Conservation (phyloP, 1,140 invertebrate genomes). For the Leptonema lineaticorne region DNA sequence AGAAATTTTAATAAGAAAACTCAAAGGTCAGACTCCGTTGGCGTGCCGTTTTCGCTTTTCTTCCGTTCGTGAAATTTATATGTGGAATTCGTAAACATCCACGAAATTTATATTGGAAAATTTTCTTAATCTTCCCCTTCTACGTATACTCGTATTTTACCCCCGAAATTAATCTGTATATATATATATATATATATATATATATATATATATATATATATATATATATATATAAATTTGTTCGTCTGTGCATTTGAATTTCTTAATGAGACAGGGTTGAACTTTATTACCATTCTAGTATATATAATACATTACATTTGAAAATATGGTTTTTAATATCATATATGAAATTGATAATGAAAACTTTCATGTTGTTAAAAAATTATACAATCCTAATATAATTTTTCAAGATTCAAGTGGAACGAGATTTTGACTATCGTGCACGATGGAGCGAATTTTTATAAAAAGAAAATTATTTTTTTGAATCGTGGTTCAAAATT, state of each 20-base stretch:
- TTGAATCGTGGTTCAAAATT: too few relatives aligned
- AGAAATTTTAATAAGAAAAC: slow-evolving; percentile 20
- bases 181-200: background rate
- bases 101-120: slow-evolving; percentile 18
- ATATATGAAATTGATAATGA: background rate
- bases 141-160: background rate
- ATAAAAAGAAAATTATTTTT: too few relatives aligned
- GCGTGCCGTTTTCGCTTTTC: background rate
- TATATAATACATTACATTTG: too few relatives aligned
- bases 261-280: background rate
- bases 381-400: too few relatives aligned
- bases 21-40: too few relatives aligned
- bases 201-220: too few relatives aligned
- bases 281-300: slow-evolving; percentile 3
- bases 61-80: background rate
- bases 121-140: slow-evolving; percentile 4
- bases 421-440: too few relatives aligned
- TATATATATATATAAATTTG: too few relatives aligned
- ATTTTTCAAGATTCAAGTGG: too few relatives aligned
- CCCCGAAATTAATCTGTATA: background rate
- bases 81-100: slow-evolving; percentile 15
- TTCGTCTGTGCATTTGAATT: too few relatives aligned
- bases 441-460: too few relatives aligned
- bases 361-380: background rate
- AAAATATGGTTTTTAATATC: too few relatives aligned